A percentile compares a stretch with the other conserved stretches of the same genome.
Conservation (phyloP, 2,888 invertebrate species). For the Mythimna loreyi region DNA sequence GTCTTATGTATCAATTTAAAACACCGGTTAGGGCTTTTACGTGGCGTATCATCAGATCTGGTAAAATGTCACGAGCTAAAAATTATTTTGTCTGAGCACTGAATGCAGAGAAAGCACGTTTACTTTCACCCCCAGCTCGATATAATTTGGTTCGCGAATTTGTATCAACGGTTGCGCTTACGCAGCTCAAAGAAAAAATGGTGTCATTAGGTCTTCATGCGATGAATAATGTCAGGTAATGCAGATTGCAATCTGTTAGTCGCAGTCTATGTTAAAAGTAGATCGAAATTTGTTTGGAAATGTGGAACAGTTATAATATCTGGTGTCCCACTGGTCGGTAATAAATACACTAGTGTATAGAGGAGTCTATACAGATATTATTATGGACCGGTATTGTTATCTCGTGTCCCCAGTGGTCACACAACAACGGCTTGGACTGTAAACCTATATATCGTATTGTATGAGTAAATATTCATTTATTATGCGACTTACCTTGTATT, state of each 20-base stretch:
- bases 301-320: conserved; percentile 50
- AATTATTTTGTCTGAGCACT: conserved; percentile 69
- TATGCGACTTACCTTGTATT: background rate
- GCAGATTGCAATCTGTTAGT: conserved; percentile 70
- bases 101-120: conserved; percentile 83
- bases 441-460: conserved; percentile 41
- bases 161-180: conserved; percentile 82
- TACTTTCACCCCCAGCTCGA: conserved; percentile 80
- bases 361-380: conserved; percentile 39
- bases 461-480: conserved; percentile 20
- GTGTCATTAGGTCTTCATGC: conserved; percentile 83
- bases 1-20: conserved; percentile 55
- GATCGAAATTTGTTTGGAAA: conserved; percentile 63
- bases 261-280: conserved; percentile 63
- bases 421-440: conserved; percentile 47
- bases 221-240: conserved; percentile 74
- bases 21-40: conserved; percentile 53
- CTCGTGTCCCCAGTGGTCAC: conserved; percentile 58
- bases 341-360: conserved; percentile 54
- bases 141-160: conserved; percentile 82
- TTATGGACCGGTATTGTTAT: conserved; percentile 62
- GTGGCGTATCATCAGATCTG: conserved; percentile 62
- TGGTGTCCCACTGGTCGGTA: conserved; percentile 44
- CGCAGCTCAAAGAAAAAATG: conserved; percentile 77
- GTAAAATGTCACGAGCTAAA: conserved; percentile 66